Base-by-base conservation (phyloP, 92 coral and sea anemone species). In the Montipora capitata region DNA sequence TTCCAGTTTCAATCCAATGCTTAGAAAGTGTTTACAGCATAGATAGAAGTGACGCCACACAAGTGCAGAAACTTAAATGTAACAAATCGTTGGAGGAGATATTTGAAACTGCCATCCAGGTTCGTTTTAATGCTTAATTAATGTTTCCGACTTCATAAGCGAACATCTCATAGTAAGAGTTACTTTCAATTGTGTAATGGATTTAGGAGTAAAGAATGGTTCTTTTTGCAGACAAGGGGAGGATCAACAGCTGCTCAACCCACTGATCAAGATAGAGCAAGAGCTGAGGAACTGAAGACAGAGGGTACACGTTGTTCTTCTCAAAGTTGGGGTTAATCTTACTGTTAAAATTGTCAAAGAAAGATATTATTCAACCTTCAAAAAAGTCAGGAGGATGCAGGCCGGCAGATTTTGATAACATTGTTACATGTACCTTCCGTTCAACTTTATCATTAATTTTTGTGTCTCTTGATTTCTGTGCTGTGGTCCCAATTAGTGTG, bases 1-100 rank as follows among this genome's bases (percentile, higher is more conserved):
- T 84, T 27, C 27, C 63, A 98, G 99, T 98, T 83, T 98, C 94
- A n/a, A 87, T 95, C 20, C 98, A 98, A 77, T 98, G 99, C 72
- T 84, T 98, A 66, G 99, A 98, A 82, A 92, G 93, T 87, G 99
- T 94, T 35, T 98, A 96, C 76, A 82, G 79, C 12, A 91, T 98
- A n/a, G 86, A 95, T 79, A 87, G 87, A 68, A 82, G 80, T 38
- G 89, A 94, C 79, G 20, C 95, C 3, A 49, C 76, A 15, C 94
- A 94, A 72, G 86, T 72, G 40, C 82, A 89, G 40, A 79, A 83
- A 75, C 79, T 98, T 10, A 94, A 94, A 57, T 76, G 83, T 65
- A 94, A 96, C 56, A 87, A 88, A 88, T 78, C 98, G 59, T 82
- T 98, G 75, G 94, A 91, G 57, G 98, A 98, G 74, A 98, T 98